Evolutionary conservation across 1,140 invertebrate species (phyloP).

Genomic region (Macrotrachela quadricornifera): DNA sequence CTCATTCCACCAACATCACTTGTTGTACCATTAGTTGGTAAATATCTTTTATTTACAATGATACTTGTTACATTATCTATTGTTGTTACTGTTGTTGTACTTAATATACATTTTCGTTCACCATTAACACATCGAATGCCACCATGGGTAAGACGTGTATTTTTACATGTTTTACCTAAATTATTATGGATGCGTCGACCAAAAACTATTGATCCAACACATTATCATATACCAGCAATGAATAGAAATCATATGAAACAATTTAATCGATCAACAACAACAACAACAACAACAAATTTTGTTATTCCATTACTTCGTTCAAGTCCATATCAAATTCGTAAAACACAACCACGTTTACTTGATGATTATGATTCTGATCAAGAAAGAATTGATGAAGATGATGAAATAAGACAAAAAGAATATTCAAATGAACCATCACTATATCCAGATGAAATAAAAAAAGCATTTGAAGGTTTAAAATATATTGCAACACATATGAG

Average conservation of each 20-base stretch:
- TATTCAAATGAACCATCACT: neutral
- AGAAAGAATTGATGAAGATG: too few relatives aligned
- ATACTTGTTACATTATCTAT: constrained; percentile 30
- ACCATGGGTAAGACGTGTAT: constrained; percentile 24
- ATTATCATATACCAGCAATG: too few relatives aligned
- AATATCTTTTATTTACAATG: constrained; percentile 30
- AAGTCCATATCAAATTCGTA: too few relatives aligned
- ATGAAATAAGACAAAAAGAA: too few relatives aligned
- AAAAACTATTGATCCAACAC: constrained; percentile 6
- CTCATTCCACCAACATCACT: constrained; percentile 30
- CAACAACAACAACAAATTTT: too few relatives aligned
- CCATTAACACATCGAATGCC: constrained; percentile 29
- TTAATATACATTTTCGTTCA: constrained; percentile 26
- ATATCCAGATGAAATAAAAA: constrained; percentile 51
- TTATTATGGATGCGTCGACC: constrained; percentile 24
- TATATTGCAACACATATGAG: constrained; percentile 94
- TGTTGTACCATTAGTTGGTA: constrained; percentile 27
- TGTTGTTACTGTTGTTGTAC: constrained; percentile 26
- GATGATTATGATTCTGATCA: too few relatives aligned
- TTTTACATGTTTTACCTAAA: constrained; percentile 24
- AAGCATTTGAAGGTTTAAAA: constrained; percentile 69
- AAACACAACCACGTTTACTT: too few relatives aligned
- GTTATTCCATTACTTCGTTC: too few relatives aligned
- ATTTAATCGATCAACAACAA: too few relatives aligned
- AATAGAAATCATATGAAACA: too few relatives aligned